Conservation (phyloP, 2,797 vertebrate genomes). For the Pogoniulus pusillus region DNA sequence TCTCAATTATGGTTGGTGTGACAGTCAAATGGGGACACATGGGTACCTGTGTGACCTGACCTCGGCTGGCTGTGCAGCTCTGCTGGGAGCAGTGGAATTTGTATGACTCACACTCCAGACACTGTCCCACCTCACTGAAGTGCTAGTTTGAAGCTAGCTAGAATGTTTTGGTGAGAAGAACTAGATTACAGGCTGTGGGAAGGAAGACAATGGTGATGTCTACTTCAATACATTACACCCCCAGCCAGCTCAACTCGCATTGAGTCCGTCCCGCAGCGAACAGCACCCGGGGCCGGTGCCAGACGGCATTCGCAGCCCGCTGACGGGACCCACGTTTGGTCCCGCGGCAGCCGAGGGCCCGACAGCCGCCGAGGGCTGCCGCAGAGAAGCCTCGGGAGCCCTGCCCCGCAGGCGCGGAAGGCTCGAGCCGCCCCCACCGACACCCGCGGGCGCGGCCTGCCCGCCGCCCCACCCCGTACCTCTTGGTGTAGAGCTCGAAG, state of each 20-base stretch:
- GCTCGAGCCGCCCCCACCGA: no score
- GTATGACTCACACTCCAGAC: accelerated
- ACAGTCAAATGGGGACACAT: accelerated
- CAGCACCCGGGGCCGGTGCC: accelerated
- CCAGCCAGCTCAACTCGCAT: no score
- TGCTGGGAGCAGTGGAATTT: accelerated
- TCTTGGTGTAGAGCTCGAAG: slow-evolving; percentile 96
- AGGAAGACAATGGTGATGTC: no score
- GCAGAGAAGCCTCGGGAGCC: no score
- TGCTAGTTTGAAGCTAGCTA: no score
- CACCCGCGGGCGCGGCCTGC: background rate
- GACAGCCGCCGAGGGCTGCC: background rate
- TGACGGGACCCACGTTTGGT: background rate
- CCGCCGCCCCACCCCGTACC: slow-evolving; percentile 70
- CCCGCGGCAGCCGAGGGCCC: background rate
- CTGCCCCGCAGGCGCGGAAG: no score
- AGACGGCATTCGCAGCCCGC: background rate
- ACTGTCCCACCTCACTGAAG: accelerated
- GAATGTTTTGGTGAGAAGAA: no score
- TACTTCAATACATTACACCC: accelerated
- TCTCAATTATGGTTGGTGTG: no score
- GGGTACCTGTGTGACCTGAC: accelerated
- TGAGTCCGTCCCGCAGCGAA: no score
- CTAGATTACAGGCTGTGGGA: no score
- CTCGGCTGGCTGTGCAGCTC: accelerated